A percentile compares a stretch with the other conserved stretches of the same genome.
Evolutionary conservation across 2,113 vertebrate genomes (phyloP).

Genomic region (Megalops atlanticus): DNA sequence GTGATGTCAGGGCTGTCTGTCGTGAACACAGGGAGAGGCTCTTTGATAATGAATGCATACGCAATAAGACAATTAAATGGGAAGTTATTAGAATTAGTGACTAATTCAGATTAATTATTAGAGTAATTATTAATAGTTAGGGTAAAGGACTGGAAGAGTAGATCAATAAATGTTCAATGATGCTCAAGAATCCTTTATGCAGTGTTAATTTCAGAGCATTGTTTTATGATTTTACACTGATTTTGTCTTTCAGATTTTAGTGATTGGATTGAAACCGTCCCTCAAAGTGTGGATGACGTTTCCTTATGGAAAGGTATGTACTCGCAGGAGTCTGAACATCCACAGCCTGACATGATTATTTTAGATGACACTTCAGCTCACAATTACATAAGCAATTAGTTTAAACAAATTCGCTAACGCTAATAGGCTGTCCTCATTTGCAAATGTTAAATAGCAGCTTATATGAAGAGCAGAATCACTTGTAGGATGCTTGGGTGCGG

Average conservation of each 20-base stretch:
- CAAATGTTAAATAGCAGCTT: background rate
- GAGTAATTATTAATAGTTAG: no score
- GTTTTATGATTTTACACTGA: background rate
- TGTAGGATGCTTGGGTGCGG: no score
- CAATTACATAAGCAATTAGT: background rate
- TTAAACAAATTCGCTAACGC: background rate
- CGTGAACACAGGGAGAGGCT: no score
- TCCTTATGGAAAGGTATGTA: slow-evolving; percentile 88
- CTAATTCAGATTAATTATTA: no score
- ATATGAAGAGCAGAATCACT: no score
- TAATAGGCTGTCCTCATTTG: background rate
- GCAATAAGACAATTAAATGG: no score
- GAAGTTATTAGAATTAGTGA: no score
- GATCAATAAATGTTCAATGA: background rate
- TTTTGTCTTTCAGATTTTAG: slow-evolving; percentile 78
- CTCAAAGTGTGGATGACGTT: slow-evolving; percentile 99
- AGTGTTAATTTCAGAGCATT: background rate
- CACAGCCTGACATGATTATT: background rate
- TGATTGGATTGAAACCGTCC: slow-evolving; percentile 93
- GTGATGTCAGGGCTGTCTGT: no score
- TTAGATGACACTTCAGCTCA: background rate
- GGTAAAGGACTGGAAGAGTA: background rate
- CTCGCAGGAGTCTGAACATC: background rate
- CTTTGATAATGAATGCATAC: no score
- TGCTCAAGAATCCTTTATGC: background rate